Conservation (phyloP, 2,888 invertebrate species). For the Branchipolynoe longqiensis region DNA sequence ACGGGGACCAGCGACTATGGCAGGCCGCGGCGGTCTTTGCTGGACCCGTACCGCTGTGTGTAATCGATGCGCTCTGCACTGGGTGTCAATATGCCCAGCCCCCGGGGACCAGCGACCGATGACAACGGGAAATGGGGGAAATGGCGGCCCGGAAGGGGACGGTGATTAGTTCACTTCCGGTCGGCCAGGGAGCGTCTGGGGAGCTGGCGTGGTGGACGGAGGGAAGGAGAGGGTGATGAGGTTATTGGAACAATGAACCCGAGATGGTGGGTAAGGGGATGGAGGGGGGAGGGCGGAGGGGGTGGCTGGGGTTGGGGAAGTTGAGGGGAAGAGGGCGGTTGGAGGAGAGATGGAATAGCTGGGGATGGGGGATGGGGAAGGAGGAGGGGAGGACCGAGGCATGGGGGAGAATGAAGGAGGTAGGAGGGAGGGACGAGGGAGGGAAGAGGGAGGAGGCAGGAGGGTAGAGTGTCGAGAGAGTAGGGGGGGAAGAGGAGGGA, state of each 20-base stretch:
- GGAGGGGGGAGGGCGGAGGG: background rate
- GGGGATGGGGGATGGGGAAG: background rate
- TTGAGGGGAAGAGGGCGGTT: background rate
- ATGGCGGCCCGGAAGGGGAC: slow-evolving; percentile 39
- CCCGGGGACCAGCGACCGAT: slow-evolving; percentile 6
- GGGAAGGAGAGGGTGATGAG: background rate
- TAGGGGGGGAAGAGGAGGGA: too few relatives aligned
- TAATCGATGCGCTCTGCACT: slow-evolving; percentile 29
- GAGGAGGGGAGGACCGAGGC: background rate
- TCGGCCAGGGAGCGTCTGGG: too few relatives aligned
- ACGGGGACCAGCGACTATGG: background rate
- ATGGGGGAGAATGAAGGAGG: background rate
- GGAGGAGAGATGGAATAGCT: background rate
- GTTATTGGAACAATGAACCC: too few relatives aligned
- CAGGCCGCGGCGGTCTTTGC: slow-evolving; percentile 20
- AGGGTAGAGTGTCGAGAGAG: too few relatives aligned
- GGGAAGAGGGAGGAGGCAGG: too few relatives aligned
- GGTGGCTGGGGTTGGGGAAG: background rate
- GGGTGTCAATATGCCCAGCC: slow-evolving; percentile 50
- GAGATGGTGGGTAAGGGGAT: background rate
- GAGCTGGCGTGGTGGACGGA: background rate
- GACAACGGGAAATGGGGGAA: slow-evolving; percentile 52
- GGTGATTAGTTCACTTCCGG: slow-evolving; percentile 52
- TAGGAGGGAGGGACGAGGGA: background rate
- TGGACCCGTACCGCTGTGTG: background rate